Base-by-base conservation (phyloP, 1,140 invertebrate species). In the Lysiphlebus fabarum region DNA sequence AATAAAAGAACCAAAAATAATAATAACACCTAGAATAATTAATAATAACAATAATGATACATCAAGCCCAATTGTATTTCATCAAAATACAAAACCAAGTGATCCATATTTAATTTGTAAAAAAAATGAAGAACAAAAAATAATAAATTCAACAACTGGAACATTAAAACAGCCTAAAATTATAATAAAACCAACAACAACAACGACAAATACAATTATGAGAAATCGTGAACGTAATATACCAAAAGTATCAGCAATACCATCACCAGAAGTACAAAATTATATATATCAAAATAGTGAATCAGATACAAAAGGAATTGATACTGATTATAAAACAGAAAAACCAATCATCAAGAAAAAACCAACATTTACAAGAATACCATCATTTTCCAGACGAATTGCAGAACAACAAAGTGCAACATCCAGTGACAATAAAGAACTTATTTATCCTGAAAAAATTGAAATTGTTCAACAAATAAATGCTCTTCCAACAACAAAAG, bases 101-200 rank as follows among this genome's bases (percentile, higher is more conserved):
- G 48, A 37, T n/a, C 48, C 10, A 7, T 11, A 50, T 6, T 37
- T 8, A 50, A 50, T n/a, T 5, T 50, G 9, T 48, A 50, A 12
- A 56, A 38, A 7, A 34, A 26, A 64, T 55, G 40, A 62, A 26
- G 53, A 60, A 5, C 44, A 55, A 8, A 55, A 64, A 61, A 67
- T 69, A 43, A 58, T 70, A 14, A 68, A 68, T 37, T 61, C 68
- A 41, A 64, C 70, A 2, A 66, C 64, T 51, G 63, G 70, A 26
- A 64, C 42, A 47, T 37, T 67, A 5, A 75, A 76, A 50, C 77
- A 79, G 45, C 80, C 80, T 0, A 81, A 76, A 58, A 80, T 82
- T 36, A 82, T 82, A 34, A 82, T 82, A 38, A 81, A 81, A 57
- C 80, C 81, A 5, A 79, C 74, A 6, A 70, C 70, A 33, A 73